Conservation (phyloP, 1,140 invertebrate genomes). For the Sesamia nonagrioides region DNA sequence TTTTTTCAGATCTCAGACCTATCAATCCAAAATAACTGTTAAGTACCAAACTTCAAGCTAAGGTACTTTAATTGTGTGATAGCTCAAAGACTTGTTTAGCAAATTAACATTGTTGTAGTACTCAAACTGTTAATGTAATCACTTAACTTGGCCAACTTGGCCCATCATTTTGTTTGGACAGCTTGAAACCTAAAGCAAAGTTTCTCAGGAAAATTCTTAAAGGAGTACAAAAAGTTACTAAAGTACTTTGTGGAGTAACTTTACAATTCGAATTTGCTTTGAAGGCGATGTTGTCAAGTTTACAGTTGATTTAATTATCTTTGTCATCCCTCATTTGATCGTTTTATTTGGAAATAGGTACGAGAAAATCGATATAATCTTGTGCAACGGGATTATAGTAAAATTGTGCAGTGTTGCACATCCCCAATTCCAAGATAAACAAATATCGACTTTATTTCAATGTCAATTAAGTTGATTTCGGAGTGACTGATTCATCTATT, state of each 20-base stretch:
- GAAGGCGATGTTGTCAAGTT: neutral
- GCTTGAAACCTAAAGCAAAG: neutral
- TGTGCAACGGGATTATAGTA: too few relatives aligned
- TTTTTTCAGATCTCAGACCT: too few relatives aligned
- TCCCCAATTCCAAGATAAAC: too few relatives aligned
- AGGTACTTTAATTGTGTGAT: neutral
- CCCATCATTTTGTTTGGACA: neutral
- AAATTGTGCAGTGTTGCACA: too few relatives aligned
- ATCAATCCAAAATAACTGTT: too few relatives aligned
- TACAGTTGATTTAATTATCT: neutral
- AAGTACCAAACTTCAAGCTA: neutral
- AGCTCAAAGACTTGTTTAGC: neutral
- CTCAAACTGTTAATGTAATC: neutral
- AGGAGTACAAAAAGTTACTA: neutral
- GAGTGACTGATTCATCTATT: too few relatives aligned
- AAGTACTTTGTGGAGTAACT: neutral
- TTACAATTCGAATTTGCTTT: too few relatives aligned
- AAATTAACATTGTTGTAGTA: slow-evolving; percentile 6
- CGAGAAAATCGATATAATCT: too few relatives aligned
- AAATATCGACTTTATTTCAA: too few relatives aligned
- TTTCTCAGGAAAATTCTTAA: neutral
- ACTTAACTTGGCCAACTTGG: neutral
- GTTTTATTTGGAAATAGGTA: too few relatives aligned
- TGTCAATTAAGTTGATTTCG: too few relatives aligned
- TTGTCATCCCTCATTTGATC: too few relatives aligned